phyloP scores from a whole-genome alignment of 2,888 invertebrate genomes.

The Drosophila cyrtoloma region DNA sequence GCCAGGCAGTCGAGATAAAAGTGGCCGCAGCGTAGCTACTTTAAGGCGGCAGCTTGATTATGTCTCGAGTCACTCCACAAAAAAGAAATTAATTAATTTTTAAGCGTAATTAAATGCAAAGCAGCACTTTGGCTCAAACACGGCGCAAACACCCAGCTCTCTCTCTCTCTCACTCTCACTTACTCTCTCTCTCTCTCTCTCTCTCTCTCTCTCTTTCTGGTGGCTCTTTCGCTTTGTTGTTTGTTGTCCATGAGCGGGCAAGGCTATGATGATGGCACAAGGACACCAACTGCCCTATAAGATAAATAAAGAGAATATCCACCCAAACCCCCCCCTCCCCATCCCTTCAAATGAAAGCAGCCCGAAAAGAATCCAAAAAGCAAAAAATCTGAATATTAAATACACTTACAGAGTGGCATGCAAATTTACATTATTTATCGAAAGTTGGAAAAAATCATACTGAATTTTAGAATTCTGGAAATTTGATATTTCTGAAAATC shows the following conservation, averaged over 20 bases:
- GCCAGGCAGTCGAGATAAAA: conserved; percentile 62
- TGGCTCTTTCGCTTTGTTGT: neutral
- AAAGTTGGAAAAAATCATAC: no score
- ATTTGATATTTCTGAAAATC: neutral
- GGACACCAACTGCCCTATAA: conserved; percentile 36
- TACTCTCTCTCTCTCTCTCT: neutral
- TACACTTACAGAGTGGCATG: neutral
- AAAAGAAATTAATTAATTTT: conserved; percentile 81
- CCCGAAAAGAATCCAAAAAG: conserved; percentile 13
- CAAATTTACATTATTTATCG: neutral
- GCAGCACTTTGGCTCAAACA: conserved; percentile 65
- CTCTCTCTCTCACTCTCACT: neutral
- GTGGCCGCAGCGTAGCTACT: conserved; percentile 70
- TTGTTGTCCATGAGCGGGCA: conserved; percentile 1
- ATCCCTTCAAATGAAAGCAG: neutral
- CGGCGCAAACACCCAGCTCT: conserved; percentile 37
- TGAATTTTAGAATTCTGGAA: neutral
- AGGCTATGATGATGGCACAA: conserved; percentile 29
- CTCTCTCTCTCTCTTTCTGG: neutral
- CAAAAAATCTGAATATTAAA: conserved; percentile 8
- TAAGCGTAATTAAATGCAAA: conserved; percentile 81
- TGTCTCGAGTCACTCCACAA: conserved; percentile 78
- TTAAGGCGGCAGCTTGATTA: conserved; percentile 73
- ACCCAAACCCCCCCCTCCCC: neutral
- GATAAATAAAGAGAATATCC: conserved; percentile 4